Conservation (phyloP, 2,113 vertebrate species). For the Aviceda subcristata region DNA sequence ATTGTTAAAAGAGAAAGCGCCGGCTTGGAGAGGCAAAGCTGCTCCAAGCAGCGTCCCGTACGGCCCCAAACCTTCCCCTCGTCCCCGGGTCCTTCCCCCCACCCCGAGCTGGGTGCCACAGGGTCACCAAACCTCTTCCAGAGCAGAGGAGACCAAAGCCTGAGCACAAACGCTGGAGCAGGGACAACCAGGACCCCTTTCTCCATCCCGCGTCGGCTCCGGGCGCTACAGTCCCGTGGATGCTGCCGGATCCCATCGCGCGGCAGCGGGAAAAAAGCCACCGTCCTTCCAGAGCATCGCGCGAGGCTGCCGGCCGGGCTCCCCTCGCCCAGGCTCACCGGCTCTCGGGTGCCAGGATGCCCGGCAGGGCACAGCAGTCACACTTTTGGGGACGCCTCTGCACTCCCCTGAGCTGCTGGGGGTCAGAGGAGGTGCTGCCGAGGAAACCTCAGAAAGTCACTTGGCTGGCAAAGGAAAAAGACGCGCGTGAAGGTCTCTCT, state of each 20-base stretch:
- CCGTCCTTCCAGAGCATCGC: background rate
- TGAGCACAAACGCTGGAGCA: background rate
- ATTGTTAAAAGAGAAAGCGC: constrained; percentile 44
- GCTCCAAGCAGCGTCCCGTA: background rate
- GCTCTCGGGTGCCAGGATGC: rapidly evolving
- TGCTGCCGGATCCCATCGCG: background rate
- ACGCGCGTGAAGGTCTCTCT: background rate
- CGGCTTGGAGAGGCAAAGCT: constrained; percentile 16
- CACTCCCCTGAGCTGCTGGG: background rate
- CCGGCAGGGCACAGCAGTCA: background rate
- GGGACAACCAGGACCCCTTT: background rate
- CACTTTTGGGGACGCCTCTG: background rate
- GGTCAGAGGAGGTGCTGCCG: background rate
- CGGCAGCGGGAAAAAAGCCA: background rate
- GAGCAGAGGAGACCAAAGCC: background rate
- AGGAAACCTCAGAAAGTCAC: background rate
- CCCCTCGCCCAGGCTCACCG: rapidly evolving
- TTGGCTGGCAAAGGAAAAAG: background rate
- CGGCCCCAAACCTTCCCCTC: background rate
- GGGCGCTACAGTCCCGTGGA: rapidly evolving
- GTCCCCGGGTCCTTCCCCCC: background rate
- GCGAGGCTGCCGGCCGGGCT: background rate
- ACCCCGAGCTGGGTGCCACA: background rate
- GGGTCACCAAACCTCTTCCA: background rate
- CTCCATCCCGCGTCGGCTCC: background rate